Conservation (phyloP, 2,888 invertebrate species). For the Meloe dianella region DNA sequence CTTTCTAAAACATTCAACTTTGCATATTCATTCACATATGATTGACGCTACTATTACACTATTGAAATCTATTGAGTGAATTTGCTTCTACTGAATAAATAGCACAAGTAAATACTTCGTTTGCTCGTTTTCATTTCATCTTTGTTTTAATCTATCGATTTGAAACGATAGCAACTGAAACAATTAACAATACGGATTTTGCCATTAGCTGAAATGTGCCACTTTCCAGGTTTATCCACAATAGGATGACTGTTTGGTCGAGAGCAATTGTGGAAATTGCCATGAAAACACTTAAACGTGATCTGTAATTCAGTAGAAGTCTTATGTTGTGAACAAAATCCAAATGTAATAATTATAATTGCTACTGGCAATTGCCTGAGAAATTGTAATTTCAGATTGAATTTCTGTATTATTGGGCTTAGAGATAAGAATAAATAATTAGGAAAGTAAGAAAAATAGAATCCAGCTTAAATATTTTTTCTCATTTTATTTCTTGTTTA, state of each 20-base stretch:
- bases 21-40: too few relatives aligned
- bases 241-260: neutral
- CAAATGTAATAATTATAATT: slow-evolving; percentile 8
- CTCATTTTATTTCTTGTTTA: neutral
- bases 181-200: slow-evolving; percentile 1
- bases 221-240: neutral
- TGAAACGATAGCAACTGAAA: neutral
- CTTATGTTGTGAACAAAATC: slow-evolving; percentile 9
- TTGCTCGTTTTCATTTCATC: too few relatives aligned
- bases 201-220: neutral
- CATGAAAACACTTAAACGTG: slow-evolving; percentile 29
- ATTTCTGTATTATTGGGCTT: neutral
- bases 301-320: slow-evolving; percentile 28
- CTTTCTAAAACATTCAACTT: too few relatives aligned
- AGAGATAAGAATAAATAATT: neutral
- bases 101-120: too few relatives aligned
- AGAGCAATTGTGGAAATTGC: slow-evolving; percentile 26
- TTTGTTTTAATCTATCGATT: too few relatives aligned
- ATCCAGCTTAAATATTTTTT: neutral
- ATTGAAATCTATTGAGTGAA: too few relatives aligned
- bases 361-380: neutral
- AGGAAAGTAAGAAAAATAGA: neutral
- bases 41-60: too few relatives aligned
- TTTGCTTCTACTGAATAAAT: too few relatives aligned
- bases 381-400: neutral